Evolutionary conservation across 2,113 vertebrate genomes (phyloP).

Genomic region (Varanus salvator): DNA sequence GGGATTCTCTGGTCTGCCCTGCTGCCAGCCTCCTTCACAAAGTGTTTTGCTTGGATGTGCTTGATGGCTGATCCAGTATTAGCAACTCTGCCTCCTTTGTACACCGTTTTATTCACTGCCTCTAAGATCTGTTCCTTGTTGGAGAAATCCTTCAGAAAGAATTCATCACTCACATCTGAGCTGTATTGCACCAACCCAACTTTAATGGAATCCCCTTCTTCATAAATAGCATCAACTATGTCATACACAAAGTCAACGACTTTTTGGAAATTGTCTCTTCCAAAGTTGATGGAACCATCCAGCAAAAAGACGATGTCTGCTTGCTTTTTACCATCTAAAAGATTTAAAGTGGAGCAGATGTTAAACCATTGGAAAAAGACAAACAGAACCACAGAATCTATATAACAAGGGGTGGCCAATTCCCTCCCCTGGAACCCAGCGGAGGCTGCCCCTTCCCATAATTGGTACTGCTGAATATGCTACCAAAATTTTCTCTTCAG

Average conservation of each 20-base stretch:
- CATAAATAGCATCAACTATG: constrained; percentile 87
- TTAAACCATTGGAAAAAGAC: neutral
- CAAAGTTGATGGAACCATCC: constrained; percentile 94
- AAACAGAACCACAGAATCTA: neutral
- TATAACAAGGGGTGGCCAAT: neutral
- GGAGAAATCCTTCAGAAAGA: constrained; percentile 87
- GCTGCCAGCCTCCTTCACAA: constrained; percentile 89
- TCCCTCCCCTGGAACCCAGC: too few relatives aligned
- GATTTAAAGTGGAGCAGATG: neutral
- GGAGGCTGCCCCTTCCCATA: too few relatives aligned
- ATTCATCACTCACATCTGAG: constrained; percentile 88
- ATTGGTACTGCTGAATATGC: too few relatives aligned
- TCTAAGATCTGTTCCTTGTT: constrained; percentile 83
- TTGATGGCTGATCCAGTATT: constrained; percentile 87
- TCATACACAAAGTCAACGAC: constrained; percentile 85
- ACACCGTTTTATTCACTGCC: constrained; percentile 82
- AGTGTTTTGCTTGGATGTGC: constrained; percentile 86
- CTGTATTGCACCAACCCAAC: constrained; percentile 92
- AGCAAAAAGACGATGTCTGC: constrained; percentile 96
- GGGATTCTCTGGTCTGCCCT: constrained; percentile 86
- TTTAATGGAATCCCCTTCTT: constrained; percentile 83
- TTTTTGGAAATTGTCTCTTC: constrained; percentile 82
- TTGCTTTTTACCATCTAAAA: constrained; percentile 79
- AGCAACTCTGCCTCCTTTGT: constrained; percentile 87
- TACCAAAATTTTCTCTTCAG: too few relatives aligned